Base-by-base conservation (phyloP, 2,888 invertebrate genomes). In the Drosophila colorata region DNA sequence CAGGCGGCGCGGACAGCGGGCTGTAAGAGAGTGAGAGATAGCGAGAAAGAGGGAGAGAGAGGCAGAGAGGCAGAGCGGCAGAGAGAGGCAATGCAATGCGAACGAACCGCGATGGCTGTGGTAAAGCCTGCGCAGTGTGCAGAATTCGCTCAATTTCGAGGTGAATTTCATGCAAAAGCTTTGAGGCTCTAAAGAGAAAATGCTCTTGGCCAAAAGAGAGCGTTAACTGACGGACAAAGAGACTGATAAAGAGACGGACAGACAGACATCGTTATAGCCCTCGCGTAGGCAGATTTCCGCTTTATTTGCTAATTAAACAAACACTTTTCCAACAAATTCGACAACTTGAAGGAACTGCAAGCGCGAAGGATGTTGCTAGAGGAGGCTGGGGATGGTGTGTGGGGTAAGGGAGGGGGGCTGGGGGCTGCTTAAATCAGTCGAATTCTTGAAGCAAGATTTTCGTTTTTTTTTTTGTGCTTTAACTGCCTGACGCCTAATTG, bases 271-370 rank as follows among this genome's bases (percentile, higher is more conserved):
- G 63, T 38, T 53, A 14, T 28, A 25, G 40, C 20, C 35, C 23
- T n/a, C 41, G 40, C 64, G 40, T 41, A 43, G 59, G 41, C 57
- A 23, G 46, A 61, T 63, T 80, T 59, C 63, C 66, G 75, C 59
- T 71, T 82, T 74, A 69, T 78, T 88, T 88, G 77, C 69, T 69
- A 84, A 84, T 87, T 80, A 80, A 84, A 79, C 64, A 46, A 63
- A 74, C 60, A 72, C 57, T 74, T 74, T 67, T 66, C 14, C n/a
- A 46, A 47, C 16, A 49, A 72, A 55, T 60, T 60, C 41, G 57
- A 37, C 51, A 56, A 41, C 35, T 57, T 44, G 38, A 25, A 37
- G 41, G 31, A 59, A 43, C 16, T 23, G 46, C 61, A 14, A 33
- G 25, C 44, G 9, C n/a, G 44, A 9, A 8, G 44, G 28, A 13